Percentiles rank a stretch among this genome's conserved stretches.
Conservation (phyloP, 2,113 vertebrate species). For the Enhydra lutris region DNA sequence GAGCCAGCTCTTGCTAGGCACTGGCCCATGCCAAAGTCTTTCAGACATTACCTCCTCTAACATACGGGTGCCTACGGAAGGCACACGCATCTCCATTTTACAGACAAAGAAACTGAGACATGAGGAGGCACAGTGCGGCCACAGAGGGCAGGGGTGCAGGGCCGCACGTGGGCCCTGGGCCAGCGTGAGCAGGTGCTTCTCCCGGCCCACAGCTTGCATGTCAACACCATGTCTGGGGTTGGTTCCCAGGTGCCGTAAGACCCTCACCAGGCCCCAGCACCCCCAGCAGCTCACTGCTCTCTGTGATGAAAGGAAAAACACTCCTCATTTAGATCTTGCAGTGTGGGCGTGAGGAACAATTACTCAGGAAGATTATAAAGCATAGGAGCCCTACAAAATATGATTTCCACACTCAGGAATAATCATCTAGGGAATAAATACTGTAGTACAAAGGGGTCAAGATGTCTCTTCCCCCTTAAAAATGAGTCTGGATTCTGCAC, state of each 20-base stretch:
- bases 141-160: not conserved
- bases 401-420: not conserved
- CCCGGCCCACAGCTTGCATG: too few relatives aligned
- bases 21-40: not conserved
- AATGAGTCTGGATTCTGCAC: not conserved
- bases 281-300: not conserved
- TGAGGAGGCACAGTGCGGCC: not conserved
- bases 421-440: not conserved
- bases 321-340: not conserved
- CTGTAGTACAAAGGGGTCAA: not conserved
- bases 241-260: not conserved
- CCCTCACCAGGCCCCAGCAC: not conserved
- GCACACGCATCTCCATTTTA: not conserved
- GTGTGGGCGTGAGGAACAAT: not conserved
- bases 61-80: not conserved
- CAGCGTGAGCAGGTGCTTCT: fast-evolving
- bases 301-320: not conserved
- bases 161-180: fast-evolving
- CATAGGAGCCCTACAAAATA: not conserved
- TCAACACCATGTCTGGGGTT: not conserved
- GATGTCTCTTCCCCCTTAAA: not conserved
- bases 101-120: not conserved
- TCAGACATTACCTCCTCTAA: not conserved
- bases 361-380: conserved; percentile 23
- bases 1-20: not conserved